Evolutionary conservation across 2,113 vertebrate species (phyloP).

Genomic region (Fregata magnificens): DNA sequence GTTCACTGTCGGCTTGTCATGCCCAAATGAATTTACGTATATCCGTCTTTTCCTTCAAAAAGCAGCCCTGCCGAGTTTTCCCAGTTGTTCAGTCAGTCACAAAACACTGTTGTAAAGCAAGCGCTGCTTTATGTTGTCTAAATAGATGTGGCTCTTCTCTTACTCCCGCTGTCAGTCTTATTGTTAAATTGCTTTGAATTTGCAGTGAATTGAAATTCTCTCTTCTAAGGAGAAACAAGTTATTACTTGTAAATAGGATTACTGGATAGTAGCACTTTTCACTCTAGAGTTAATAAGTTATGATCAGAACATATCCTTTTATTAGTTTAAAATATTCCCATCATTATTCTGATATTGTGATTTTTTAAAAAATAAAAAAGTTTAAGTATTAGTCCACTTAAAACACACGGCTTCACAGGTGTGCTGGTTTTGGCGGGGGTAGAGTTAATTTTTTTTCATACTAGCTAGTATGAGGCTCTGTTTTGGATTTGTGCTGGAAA

Average conservation of each 20-base stretch:
- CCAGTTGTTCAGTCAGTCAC: conserved; percentile 14
- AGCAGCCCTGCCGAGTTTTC: neutral
- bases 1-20: fast-evolving
- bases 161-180: neutral
- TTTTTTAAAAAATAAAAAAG: too few relatives aligned
- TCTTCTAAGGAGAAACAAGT: neutral
- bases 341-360: neutral
- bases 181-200: conserved; percentile 25
- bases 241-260: conserved; percentile 10
- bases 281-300: neutral
- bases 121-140: neutral
- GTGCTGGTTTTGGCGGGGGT: too few relatives aligned
- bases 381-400: neutral
- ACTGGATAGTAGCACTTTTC: neutral
- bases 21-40: neutral
- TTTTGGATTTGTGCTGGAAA: too few relatives aligned
- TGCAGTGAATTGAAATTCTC: neutral
- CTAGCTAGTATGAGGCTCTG: too few relatives aligned
- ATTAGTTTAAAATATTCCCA: neutral
- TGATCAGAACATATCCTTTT: neutral
- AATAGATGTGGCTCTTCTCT: conserved; percentile 19
- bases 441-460: too few relatives aligned
- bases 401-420: neutral
- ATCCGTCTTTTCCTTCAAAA: neutral
- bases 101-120: conserved; percentile 2